phyloP scores from a whole-genome alignment of 2,888 invertebrate genomes.

The Epiperipatus broadwayi region DNA sequence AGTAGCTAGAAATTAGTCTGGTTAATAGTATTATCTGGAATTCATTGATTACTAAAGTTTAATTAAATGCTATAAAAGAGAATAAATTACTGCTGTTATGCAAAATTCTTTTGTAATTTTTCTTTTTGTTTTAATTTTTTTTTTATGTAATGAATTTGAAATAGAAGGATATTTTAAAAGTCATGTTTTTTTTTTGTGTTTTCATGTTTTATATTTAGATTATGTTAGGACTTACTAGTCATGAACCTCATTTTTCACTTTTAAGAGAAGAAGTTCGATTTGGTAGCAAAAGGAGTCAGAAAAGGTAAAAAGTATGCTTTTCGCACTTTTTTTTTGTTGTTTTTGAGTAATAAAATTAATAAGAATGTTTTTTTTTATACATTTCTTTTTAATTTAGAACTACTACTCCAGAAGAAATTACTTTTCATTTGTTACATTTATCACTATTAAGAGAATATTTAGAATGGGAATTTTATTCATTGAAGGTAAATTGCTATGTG shows the following conservation, averaged over 20 bases:
- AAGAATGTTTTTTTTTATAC: no score
- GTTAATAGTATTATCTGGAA: no score
- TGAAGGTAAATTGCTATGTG: constrained; percentile 23
- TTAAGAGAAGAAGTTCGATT: constrained; percentile 66
- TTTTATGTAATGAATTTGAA: background rate
- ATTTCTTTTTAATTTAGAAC: constrained; percentile 24
- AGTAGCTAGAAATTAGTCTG: no score
- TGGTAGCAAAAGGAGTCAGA: constrained; percentile 23
- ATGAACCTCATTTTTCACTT: constrained; percentile 84
- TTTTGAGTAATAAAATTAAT: no score
- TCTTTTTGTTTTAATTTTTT: constrained; percentile 15
- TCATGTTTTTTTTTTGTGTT: constrained; percentile 6
- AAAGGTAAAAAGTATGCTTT: constrained; percentile 17
- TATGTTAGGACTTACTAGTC: constrained; percentile 83
- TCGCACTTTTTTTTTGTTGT: background rate
- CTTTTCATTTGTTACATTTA: constrained; percentile 76
- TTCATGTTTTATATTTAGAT: constrained; percentile 35
- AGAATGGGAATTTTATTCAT: constrained; percentile 57
- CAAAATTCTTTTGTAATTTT: constrained; percentile 10
- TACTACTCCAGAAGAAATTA: constrained; percentile 63
- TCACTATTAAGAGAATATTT: constrained; percentile 79
- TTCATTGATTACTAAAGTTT: no score
- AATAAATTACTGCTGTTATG: background rate
- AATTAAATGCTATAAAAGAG: constrained; percentile 10
- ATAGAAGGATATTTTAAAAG: background rate